Base-by-base conservation (phyloP, 1,140 invertebrate genomes). In the Tetranychus urticae region DNA sequence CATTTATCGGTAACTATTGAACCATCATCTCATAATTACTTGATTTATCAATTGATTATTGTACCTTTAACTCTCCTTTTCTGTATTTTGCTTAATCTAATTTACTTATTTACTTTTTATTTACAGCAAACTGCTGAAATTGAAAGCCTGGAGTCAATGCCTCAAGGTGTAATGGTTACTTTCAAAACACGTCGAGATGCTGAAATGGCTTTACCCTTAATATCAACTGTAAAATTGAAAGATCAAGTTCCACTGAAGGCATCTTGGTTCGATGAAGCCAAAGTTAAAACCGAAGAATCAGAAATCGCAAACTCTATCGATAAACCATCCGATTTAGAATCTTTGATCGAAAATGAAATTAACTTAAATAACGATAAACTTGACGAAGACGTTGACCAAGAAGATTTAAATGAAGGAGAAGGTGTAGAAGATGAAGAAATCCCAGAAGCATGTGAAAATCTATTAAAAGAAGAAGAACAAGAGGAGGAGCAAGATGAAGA, bases 181-280 rank as follows among this genome's bases (percentile, higher is more conserved):
- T 87, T 79, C 68, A 80, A 82, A 65, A 77, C 79, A 10, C 75
- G 84, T 65, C 82, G 82, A 69, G 80, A 82, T 64, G 84, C 84
- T 1, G 84, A 86, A 70, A 72, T 78, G 8, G 81, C 81, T 1
- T 69, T 81, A 58, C 68, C 75, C 33, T 80, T 81, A 68, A 81
- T 81, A n/a, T 75, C 77, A 65, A 77, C 76, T 64, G 81, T 83
- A 69, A 65, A 65, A 48, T 59, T 64, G 47, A 57, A 58, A n/a
- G 63, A 64, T 33, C 42, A 61, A 12, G 14, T 50, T 13, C 48
- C 46, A 12, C 39, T 56, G 23, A 56, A 55, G 8, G 55, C 3
- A 36, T 61, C 54, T 23, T 61, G 60, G 59, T 60, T 50, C 36
- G 59, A 60, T 31, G 59, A 50, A 10, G 10, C 10, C 10, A 42